Evolutionary conservation across 2,888 invertebrate genomes (phyloP).

Genomic region (Netelia virgata): DNA sequence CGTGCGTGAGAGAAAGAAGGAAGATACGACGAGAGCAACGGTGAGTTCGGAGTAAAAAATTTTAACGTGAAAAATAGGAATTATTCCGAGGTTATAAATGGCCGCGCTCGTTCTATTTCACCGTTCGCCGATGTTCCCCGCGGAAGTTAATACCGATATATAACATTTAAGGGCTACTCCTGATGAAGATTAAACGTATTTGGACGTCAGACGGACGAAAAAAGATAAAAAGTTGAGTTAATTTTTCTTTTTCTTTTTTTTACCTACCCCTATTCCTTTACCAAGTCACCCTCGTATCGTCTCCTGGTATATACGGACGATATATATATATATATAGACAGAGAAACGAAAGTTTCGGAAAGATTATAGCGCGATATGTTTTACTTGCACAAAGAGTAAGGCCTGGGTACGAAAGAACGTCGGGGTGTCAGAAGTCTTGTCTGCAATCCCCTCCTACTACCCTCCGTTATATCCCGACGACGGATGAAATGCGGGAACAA

Average conservation of each 20-base stretch:
- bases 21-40: constrained; percentile 37
- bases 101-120: constrained; percentile 25
- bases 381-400: constrained; percentile 40
- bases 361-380: constrained; percentile 53
- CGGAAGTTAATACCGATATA: neutral
- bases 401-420: neutral
- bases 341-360: constrained; percentile 17
- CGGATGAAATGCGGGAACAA: constrained; percentile 9
- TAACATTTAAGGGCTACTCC: neutral
- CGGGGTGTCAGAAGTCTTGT: constrained; percentile 30
- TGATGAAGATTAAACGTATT: too few relatives aligned
- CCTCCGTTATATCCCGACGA: neutral
- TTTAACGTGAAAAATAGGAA: constrained; percentile 40
- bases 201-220: too few relatives aligned
- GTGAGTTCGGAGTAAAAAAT: constrained; percentile 4
- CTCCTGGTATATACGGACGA: too few relatives aligned
- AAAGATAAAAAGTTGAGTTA: too few relatives aligned
- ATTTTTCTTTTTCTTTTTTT: too few relatives aligned
- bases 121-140: neutral
- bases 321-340: constrained; percentile 32
- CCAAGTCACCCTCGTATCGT: too few relatives aligned
- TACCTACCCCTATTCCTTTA: too few relatives aligned
- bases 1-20: constrained; percentile 2
- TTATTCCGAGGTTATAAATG: constrained; percentile 41
- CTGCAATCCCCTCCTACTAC: neutral